Base-by-base conservation (phyloP, 2,888 invertebrate species). In the Agriopis aurantiaria region DNA sequence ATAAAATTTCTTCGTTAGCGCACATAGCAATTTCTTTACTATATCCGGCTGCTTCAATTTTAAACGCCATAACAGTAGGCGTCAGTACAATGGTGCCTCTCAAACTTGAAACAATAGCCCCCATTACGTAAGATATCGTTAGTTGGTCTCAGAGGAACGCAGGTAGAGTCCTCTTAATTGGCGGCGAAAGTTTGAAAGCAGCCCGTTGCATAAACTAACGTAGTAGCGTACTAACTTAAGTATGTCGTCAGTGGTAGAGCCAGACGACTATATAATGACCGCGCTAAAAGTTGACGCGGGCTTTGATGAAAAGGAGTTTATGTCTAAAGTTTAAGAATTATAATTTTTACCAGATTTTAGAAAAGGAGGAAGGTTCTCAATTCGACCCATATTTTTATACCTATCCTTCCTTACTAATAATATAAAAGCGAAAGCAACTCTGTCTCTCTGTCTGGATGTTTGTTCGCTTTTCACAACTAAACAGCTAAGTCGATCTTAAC, bases 121-220 rank as follows among this genome's bases (percentile, higher is more conserved):
- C 41, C 40, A 55, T 70, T 70, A 57, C 70, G 70, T 63, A 70
- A 70, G 70, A 63, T 53, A 58, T 65, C 60, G 43, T 40, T 51
- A 55, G 46, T n/a, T 33, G 53, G 61, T 59, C 66, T 63, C 62
- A 17, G 64, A 57, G 65, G 65, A 61, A 48, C 63, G 43, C 43
- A 41, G 49, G 56, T 58, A 63, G 84, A 77, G 88, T 79, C 75
- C 78, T 84, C 84, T 86, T 83, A 88, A 88, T 87, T 88, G 89
- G 87, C 83, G 82, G 89, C 81, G 90, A 91, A 90, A 91, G 91
- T 90, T 87, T 78, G 87, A 88, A 89, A 88, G 87, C 61, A 65
- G 65, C 56, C 80, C 77, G 81, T 87, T 86, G 83, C 83, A 82
- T 86, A 82, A 85, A 79, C 79, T 55, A 55, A 64, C 52, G 56